Evolutionary conservation across 2,797 vertebrate species (phyloP).

Genomic region (Hydrolagus colliei): DNA sequence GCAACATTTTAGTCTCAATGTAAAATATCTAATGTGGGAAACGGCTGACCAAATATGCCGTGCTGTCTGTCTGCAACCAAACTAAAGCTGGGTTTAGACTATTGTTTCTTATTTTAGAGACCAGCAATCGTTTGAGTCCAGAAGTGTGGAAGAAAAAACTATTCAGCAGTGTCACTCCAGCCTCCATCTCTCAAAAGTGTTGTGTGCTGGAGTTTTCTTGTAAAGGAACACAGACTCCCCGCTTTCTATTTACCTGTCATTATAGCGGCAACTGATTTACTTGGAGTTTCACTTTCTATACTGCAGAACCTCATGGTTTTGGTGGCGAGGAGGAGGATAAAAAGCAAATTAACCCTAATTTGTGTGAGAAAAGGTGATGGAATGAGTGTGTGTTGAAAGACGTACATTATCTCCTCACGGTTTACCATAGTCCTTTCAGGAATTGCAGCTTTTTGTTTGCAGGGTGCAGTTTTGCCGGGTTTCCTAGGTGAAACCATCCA

Average conservation of each 20-base stretch:
- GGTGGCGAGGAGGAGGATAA: neutral
- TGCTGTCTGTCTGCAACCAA: neutral
- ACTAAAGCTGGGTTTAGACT: neutral
- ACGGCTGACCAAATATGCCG: neutral
- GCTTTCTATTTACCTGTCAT: neutral
- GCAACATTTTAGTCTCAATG: neutral
- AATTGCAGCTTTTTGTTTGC: neutral
- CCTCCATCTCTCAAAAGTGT: neutral
- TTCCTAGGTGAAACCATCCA: neutral
- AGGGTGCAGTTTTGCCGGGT: neutral
- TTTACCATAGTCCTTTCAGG: neutral
- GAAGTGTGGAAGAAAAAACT: neutral
- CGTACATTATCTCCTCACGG: neutral
- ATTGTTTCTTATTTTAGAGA: neutral
- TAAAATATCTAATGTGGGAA: neutral
- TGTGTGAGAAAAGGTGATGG: neutral
- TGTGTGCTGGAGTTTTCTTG: neutral
- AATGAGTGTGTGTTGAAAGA: neutral
- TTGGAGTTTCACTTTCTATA: neutral
- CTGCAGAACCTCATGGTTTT: neutral
- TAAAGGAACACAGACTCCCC: neutral
- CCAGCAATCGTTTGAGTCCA: neutral
- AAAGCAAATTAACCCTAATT: neutral
- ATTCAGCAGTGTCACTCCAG: neutral
- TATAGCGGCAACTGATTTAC: neutral